Evolutionary conservation across 2,113 vertebrate species (phyloP).

Genomic region (Ctenomys sociabilis): DNA sequence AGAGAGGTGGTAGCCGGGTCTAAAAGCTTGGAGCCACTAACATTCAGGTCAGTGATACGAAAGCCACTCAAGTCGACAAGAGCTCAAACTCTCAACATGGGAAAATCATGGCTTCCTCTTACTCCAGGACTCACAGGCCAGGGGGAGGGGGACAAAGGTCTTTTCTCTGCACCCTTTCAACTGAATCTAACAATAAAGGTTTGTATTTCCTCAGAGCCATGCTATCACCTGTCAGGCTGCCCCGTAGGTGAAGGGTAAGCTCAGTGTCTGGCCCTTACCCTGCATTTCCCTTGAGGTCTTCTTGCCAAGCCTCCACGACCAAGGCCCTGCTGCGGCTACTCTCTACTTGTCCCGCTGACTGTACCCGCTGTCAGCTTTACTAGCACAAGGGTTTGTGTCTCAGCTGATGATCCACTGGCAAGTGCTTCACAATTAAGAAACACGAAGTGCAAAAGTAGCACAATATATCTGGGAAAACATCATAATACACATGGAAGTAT

Average conservation of each 20-base stretch:
- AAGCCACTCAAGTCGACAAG: constrained; percentile 67
- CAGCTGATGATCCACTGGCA: neutral
- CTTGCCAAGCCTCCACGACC: neutral
- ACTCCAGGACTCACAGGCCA: constrained; percentile 18
- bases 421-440: neutral
- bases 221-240: neutral
- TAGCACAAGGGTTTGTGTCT: neutral
- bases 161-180: neutral
- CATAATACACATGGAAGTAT: too few relatives aligned
- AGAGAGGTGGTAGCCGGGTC: neutral
- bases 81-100: constrained; percentile 2
- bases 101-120: constrained; percentile 33
- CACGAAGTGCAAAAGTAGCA: neutral
- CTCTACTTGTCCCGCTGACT: neutral
- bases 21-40: constrained; percentile 39
- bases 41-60: constrained; percentile 62
- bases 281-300: neutral
- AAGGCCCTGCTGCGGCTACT: neutral
- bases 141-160: neutral
- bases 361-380: neutral
- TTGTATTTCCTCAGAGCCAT: neutral
- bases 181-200: neutral
- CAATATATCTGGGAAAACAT: neutral
- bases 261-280: neutral
- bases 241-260: neutral